These are phyloP conservation scores for Larimichthys polyactis DNA, from an alignment of 2,113 vertebrate genomes.

Conservation along the genomic window DNA sequence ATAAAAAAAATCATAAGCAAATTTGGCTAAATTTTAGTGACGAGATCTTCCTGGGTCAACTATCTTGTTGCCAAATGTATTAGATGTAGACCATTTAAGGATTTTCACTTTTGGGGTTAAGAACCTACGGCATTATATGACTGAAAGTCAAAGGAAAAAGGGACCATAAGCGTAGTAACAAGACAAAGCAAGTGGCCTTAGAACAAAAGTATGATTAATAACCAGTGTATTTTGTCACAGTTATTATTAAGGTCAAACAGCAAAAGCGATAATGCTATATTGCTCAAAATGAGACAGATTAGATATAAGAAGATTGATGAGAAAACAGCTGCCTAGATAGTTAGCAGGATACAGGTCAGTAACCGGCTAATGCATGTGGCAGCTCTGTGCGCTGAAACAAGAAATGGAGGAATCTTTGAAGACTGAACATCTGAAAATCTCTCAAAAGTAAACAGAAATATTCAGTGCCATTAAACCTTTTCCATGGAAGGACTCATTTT, in stretches of 20 bases:
- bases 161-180: too few relatives aligned
- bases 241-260: background rate
- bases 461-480: background rate
- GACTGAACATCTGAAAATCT: conserved; percentile 9
- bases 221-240: background rate
- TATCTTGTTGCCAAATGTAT: background rate
- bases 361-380: background rate
- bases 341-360: background rate
- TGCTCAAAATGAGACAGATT: background rate
- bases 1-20: background rate
- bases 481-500: background rate
- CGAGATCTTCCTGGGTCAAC: background rate
- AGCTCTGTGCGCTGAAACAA: background rate
- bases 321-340: background rate
- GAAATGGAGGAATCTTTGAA: background rate
- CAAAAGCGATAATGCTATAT: background rate
- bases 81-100: background rate
- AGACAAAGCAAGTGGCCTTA: background rate
- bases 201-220: background rate
- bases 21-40: background rate
- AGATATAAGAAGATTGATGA: conserved; percentile 5
- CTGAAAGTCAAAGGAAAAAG: background rate
- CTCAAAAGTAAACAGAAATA: background rate
- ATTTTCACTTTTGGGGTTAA: background rate
- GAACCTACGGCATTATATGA: background rate